Evolutionary conservation across 2,888 invertebrate genomes (phyloP).

Genomic region (Heliconius ismenius): DNA sequence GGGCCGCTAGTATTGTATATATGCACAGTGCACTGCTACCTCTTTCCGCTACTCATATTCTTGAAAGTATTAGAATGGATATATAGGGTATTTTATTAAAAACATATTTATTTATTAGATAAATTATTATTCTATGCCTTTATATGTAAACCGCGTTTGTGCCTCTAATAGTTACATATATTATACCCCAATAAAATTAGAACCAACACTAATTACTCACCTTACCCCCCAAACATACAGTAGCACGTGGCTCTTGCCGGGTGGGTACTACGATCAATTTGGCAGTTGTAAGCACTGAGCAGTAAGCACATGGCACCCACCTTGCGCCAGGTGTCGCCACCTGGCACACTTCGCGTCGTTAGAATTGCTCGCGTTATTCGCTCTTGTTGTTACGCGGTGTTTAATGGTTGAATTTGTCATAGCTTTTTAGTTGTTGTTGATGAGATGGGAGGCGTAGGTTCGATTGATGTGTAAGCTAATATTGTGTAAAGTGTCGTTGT

Average conservation of each 20-base stretch:
- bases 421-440: background rate
- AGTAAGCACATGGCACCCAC: constrained; percentile 49
- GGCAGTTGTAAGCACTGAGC: constrained; percentile 41
- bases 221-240: background rate
- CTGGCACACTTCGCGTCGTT: constrained; percentile 59
- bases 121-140: too few species aligned
- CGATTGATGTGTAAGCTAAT: background rate
- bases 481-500: too few species aligned
- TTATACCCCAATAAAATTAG: background rate
- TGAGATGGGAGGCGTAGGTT: background rate
- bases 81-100: too few species aligned
- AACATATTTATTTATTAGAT: too few species aligned
- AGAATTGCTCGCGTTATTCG: constrained; percentile 15
- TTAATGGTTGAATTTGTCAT: constrained; percentile 15
- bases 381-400: background rate
- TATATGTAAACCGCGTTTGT: too few species aligned
- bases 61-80: too few species aligned
- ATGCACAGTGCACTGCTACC: too few species aligned
- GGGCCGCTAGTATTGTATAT: too few species aligned
- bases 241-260: constrained; percentile 9
- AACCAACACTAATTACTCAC: background rate
- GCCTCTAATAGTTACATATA: background rate
- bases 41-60: too few species aligned
- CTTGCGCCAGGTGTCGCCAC: constrained; percentile 65
- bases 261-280: constrained; percentile 20